Conservation (phyloP, 2,113 vertebrate genomes). For the Ramphastos sulfuratus region DNA sequence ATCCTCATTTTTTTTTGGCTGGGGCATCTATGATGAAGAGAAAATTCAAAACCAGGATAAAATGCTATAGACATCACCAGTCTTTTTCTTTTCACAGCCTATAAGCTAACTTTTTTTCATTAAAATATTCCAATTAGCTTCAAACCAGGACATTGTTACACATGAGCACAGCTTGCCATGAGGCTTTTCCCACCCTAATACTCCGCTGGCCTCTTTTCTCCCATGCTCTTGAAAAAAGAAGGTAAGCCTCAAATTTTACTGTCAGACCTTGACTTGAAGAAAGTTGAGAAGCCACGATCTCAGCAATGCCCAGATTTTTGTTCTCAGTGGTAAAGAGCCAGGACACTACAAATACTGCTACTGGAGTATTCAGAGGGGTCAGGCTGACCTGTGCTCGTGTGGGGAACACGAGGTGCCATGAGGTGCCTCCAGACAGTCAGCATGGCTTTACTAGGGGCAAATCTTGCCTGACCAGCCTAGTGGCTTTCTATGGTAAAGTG, state of each 20-base stretch:
- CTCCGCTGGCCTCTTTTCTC: not conserved
- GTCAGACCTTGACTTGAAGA: not conserved
- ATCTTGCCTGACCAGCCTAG: too few species aligned
- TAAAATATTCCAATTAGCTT: too few species aligned
- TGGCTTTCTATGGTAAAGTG: too few species aligned
- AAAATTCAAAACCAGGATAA: not conserved
- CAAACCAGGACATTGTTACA: not conserved
- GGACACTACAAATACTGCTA: not conserved
- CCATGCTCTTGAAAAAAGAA: not conserved
- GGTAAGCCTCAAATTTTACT: not conserved
- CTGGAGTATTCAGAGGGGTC: not conserved
- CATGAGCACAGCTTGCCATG: not conserved
- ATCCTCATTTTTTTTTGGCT: not conserved
- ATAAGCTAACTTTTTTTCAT: too few species aligned
- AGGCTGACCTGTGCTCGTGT: not conserved
- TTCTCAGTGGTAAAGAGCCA: not conserved
- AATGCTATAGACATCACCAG: too few species aligned
- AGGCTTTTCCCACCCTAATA: not conserved
- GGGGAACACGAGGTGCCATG: accelerated
- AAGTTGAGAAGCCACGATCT: not conserved
- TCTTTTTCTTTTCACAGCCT: too few species aligned
- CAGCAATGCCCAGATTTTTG: not conserved
- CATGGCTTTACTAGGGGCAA: too few species aligned
- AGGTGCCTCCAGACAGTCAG: too few species aligned
- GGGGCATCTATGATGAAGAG: not conserved